Base-by-base conservation (phyloP, 2,797 vertebrate genomes). In the Galaxias olidus region DNA sequence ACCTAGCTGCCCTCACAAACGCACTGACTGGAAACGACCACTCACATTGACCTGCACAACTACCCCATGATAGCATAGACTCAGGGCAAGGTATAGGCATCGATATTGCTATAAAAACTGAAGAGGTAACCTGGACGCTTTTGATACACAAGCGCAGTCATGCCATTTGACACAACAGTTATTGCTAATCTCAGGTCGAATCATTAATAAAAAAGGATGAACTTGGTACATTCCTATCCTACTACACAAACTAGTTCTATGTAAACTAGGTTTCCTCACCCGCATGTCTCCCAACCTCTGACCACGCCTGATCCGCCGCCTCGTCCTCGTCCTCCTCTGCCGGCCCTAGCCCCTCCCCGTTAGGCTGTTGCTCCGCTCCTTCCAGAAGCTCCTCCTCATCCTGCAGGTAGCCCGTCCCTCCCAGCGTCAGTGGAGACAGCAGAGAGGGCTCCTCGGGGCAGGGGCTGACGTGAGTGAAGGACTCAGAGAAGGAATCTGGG, bases 401-500 rank as follows among this genome's bases (percentile, higher is more conserved):
- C 42, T 59, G 58, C 18, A 19, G 51, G 41, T 79, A 55, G 60
- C 75, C 81, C 20, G 59, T 71, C 58, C 61, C 73, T 66, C 82
- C 84, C 44, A 86, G 74, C 61, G 77, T 83, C 69, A 84, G 82
- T 53, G 84, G 69, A 61, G 63, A 76, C 65, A 79, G 72, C 52
- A 54, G 62, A 1, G 75, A 63, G 45, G 59, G 56, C 65, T 81
- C 84, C 10, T 80, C 80, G 0, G 77, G 65, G 55, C 83, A 76
- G 9, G 81, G 67, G 50, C 76, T 84, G 14, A 89, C 60, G 73
- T 90, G 87, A 61, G 89, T 77, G 75, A 79, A 87, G 44, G 91
- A 87, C 73, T 92, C 90, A 1, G 90, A 89, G 75, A 90, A 92
- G 0, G 84, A 83, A 57, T 92, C 88, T 0, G 78, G 74, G 42